Conservation (phyloP, 2,888 invertebrate genomes). For the Pelosia muscerda region DNA sequence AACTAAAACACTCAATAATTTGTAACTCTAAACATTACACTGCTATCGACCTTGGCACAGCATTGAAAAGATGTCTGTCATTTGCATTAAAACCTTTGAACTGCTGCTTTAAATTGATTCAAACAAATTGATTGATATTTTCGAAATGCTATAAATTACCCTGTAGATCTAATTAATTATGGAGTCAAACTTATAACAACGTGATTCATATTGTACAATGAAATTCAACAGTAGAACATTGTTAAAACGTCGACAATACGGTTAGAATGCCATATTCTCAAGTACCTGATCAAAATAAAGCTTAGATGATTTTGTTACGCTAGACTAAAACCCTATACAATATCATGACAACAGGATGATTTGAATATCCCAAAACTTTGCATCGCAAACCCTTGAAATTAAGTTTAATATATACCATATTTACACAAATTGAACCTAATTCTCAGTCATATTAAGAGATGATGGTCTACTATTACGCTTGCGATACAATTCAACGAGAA, state of each 20-base stretch:
- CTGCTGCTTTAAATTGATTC: constrained; percentile 32
- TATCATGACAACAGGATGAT: constrained; percentile 56
- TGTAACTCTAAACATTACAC: constrained; percentile 44
- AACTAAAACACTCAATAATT: constrained; percentile 49
- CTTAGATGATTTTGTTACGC: constrained; percentile 40
- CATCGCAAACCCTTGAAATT: constrained; percentile 61
- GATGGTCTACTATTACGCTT: constrained; percentile 52
- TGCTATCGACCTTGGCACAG: constrained; percentile 54
- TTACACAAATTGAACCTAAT: constrained; percentile 84
- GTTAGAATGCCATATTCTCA: constrained; percentile 39
- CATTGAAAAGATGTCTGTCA: constrained; percentile 40
- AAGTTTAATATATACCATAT: constrained; percentile 68
- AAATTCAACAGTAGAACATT: constrained; percentile 37
- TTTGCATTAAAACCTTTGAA: constrained; percentile 33
- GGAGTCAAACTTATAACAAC: constrained; percentile 41
- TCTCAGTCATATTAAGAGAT: constrained; percentile 83
- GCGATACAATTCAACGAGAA: constrained; percentile 34
- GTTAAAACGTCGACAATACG: constrained; percentile 36
- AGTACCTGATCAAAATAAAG: constrained; percentile 42
- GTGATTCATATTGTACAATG: constrained; percentile 39
- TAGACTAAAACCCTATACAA: constrained; percentile 49
- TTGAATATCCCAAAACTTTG: constrained; percentile 57
- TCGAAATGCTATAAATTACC: constrained; percentile 70
- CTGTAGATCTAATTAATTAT: constrained; percentile 66
- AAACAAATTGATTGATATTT: constrained; percentile 37